Evolutionary conservation across 2,113 vertebrate genomes (phyloP), one percentile per base, ranked within the genome.

Genomic region (Eretmochelys imbricata): DNA sequence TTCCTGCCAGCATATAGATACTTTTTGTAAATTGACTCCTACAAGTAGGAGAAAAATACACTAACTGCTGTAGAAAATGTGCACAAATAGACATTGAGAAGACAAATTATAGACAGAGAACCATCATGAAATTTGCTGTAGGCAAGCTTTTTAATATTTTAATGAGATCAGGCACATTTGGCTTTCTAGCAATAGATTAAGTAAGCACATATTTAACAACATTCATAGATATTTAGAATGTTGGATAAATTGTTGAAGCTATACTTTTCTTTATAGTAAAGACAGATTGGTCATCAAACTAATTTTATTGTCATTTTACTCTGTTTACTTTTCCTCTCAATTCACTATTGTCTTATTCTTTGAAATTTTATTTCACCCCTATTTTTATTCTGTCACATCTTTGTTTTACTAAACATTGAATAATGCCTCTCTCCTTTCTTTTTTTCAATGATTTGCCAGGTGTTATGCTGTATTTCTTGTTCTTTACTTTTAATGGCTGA

Each of bases 51-150:
- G 6, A 3, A n/a, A 72, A 84, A 35, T 72, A 1, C 3, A 75
- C 31, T 72, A 55, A 79, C 69, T 79, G 4, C 16, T 25, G 2
- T 25, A 82, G 2, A 83, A 69, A 86, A 80, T 13, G 1, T 38
- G 3, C 8, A 59, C 27, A 55, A 1, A 48, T 24, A 46, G 6
- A 6, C 31, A 4, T 53, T 51, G 55, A 69, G 50, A 82, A 50
- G 3, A 5, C 22, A 49, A 1, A 0, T 65, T n/a, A 16, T 69
- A 8, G 17, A 48, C 27, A 46, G 35, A 22, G 17, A 38, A 38
- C 65, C 35, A 38, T 20, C 17, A 48, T 8, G 17, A 78, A 79
- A 53, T 49, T 25, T 8, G 3, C 65, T 53, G 4, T 48, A 57
- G 5, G 25, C 50, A 24, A 17, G 78, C 82, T 82, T 51, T 79